Percentiles rank a stretch among this genome's conserved stretches.
Conservation (phyloP, 2,113 vertebrate genomes). For the Ploceus nigricollis region DNA sequence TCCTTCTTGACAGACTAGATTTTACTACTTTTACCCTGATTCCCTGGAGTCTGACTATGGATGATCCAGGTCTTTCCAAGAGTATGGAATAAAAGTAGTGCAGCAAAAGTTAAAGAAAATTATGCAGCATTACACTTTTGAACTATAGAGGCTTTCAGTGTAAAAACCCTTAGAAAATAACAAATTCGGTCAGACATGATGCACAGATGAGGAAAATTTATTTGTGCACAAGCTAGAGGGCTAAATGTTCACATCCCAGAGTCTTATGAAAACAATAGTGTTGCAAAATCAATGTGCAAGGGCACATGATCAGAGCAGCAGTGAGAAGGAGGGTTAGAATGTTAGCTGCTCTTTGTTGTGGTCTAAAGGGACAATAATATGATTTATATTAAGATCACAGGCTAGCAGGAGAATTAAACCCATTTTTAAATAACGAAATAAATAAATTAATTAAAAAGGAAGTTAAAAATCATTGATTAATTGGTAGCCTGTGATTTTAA, state of each 20-base stretch:
- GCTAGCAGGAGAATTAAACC: neutral
- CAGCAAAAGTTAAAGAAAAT: conserved; percentile 12
- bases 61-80: neutral
- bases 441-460: neutral
- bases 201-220: neutral
- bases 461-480: neutral
- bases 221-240: neutral
- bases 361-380: neutral
- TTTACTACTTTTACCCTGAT: neutral
- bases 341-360: neutral
- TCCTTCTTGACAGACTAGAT: neutral
- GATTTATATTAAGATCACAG: neutral
- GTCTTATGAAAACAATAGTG: neutral
- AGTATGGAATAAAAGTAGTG: neutral
- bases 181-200: neutral
- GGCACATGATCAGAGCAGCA: neutral
- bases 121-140: neutral
- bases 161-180: conserved; percentile 9
- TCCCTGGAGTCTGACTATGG: neutral
- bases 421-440: neutral
- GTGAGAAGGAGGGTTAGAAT: neutral
- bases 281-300: neutral
- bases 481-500: neutral
- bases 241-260: neutral
- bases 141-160: neutral